Conservation (phyloP, 2,797 vertebrate species). For the Morus bassanus region DNA sequence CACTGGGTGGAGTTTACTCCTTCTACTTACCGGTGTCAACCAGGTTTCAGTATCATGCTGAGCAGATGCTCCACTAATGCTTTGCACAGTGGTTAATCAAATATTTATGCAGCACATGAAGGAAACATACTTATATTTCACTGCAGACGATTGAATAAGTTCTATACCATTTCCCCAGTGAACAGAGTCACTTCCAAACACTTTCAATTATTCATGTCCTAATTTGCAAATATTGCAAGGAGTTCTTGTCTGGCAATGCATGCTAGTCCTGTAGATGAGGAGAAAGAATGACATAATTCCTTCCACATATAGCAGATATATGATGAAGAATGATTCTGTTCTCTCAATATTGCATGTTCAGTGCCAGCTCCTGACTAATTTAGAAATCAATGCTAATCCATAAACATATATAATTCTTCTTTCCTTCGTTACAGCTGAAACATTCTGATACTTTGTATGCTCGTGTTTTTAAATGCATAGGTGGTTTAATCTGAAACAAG, state of each 20-base stretch:
- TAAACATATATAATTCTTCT: not conserved
- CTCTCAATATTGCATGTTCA: not conserved
- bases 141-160: conserved; percentile 20
- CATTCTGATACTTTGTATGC: not conserved
- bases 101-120: conserved; percentile 53
- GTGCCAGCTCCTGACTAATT: not conserved
- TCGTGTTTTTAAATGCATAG: not conserved
- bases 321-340: not conserved
- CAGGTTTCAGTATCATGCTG: not conserved
- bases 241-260: not conserved
- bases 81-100: conserved; percentile 34
- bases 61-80: conserved; percentile 17
- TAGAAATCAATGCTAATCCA: conserved; percentile 12
- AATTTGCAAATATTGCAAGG: conserved; percentile 49
- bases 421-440: not conserved
- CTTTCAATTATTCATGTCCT: conserved; percentile 49
- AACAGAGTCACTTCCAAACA: conserved; percentile 25
- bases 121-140: conserved; percentile 44
- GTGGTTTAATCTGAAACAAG: not conserved
- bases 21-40: not conserved
- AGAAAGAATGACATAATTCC: not conserved
- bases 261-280: not conserved
- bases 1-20: not conserved
- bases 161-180: conserved; percentile 38
- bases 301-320: not conserved